phyloP scores from a whole-genome alignment of 2,113 vertebrate species.

The Aepyceros melampus region DNA sequence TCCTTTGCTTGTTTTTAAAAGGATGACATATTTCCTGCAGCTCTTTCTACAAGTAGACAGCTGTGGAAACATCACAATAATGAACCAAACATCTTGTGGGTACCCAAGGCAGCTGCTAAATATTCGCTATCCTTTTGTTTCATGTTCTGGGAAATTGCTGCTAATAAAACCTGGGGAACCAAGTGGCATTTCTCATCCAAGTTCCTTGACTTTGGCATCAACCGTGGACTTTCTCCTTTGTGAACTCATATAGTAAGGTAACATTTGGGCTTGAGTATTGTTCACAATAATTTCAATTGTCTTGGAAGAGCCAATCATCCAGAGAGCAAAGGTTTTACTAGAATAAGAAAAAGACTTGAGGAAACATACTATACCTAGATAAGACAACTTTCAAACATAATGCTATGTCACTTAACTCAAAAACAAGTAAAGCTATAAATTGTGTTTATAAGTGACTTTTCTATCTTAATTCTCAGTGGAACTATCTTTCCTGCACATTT shows the following conservation, averaged over 20 bases:
- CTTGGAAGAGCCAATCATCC: not conserved
- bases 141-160: not conserved
- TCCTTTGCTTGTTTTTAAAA: slow-evolving; percentile 49
- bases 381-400: not conserved
- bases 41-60: slow-evolving; percentile 16
- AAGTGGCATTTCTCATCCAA: not conserved
- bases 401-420: too few relatives aligned
- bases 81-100: not conserved
- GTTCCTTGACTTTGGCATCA: not conserved
- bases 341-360: not conserved
- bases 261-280: not conserved
- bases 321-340: not conserved
- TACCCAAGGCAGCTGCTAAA: not conserved
- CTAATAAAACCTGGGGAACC: not conserved
- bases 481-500: not conserved
- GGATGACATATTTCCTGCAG: slow-evolving; percentile 48
- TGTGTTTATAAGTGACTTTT: not conserved
- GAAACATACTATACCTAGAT: not conserved
- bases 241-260: not conserved
- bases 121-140: not conserved
- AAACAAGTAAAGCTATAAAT: not conserved
- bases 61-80: slow-evolving; percentile 19
- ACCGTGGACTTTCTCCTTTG: not conserved
- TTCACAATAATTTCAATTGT: not conserved
- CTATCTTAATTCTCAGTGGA: not conserved